Evolutionary conservation across 2,888 invertebrate genomes (phyloP), one percentile per base, ranked within the genome.

Genomic region (Chrysotoxum bicinctum): DNA sequence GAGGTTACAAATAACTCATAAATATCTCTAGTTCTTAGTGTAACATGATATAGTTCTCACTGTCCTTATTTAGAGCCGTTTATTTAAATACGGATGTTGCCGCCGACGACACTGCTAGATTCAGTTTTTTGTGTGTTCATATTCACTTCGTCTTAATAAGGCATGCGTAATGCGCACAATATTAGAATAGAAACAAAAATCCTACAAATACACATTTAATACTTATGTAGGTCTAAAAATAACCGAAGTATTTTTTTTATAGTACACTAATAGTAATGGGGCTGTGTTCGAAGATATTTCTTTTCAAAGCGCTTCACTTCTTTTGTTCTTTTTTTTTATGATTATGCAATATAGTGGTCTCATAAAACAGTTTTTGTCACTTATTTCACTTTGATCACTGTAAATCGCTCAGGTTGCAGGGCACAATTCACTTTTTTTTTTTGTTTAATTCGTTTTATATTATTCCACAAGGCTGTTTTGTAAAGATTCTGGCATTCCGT

Each of bases 101-200:
- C 56, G 37, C 43, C 48, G 16, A 70, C 70, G 64, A 74, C 48
- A 64, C 26, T 14, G 45, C n/a, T 19, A 68, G 43, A 75, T 66
- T 66, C 62, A 72, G 60, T 66, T 81, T 64, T 37, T 76, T n/a
- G 32, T 32, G 8, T 58, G 19, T 58, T 54, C 14, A 66, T 72
- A 73, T 56, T 77, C 88, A 88, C 88, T 90, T 89, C 87, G 90
- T 91, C 91, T 91, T 91, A 91, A 90, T 91, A 91, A 91, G 91
- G 90, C 89, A 89, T 88, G 88, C 88, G 87, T 86, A 69, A 50
- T 85, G 76, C 48, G 56, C 72, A 68, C 56, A 77, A 52, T 48
- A 66, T 50, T 10, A 68, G 76, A 74, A 52, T 77, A 30, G 50
- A 75, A 35, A 62, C 19, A 35, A 54, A 74, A 64, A 75, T 32